Evolutionary conservation across 2,888 invertebrate genomes (phyloP).

Genomic region (Drosophila crucigera): DNA sequence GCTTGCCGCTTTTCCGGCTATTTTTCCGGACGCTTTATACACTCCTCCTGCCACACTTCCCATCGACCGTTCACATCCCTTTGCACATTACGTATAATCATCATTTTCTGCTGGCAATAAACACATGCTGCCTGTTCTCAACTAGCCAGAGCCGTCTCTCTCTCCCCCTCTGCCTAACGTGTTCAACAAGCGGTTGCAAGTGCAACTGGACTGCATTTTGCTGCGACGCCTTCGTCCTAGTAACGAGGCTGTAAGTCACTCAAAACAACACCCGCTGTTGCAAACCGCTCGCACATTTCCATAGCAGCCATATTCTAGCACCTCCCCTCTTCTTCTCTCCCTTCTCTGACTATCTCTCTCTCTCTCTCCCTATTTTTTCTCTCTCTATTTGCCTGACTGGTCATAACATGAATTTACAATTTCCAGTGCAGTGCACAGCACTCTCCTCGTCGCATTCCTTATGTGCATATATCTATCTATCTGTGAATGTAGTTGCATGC

Average conservation of each 20-base stretch:
- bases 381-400: conserved; percentile 25
- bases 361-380: no score
- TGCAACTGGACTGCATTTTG: conserved; percentile 37
- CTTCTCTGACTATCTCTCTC: no score
- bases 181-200: not conserved
- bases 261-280: conserved; percentile 12
- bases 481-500: conserved; percentile 49
- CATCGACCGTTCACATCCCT: conserved; percentile 25
- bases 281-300: conserved; percentile 38
- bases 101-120: conserved; percentile 79
- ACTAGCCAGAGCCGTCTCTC: conserved; percentile 20
- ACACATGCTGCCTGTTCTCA: conserved; percentile 71
- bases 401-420: conserved; percentile 75
- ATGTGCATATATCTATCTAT: conserved; percentile 19
- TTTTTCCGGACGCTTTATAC: conserved; percentile 66
- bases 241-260: conserved; percentile 21
- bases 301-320: conserved; percentile 31
- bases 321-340: not conserved
- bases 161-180: not conserved
- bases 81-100: conserved; percentile 77
- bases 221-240: conserved; percentile 23
- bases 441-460: conserved; percentile 50
- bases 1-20: conserved; percentile 72
- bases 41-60: conserved; percentile 12
- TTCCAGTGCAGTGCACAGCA: conserved; percentile 66